Base-by-base conservation (phyloP, 92 coral and sea anemone species). In the Zoanthus sociatus region DNA sequence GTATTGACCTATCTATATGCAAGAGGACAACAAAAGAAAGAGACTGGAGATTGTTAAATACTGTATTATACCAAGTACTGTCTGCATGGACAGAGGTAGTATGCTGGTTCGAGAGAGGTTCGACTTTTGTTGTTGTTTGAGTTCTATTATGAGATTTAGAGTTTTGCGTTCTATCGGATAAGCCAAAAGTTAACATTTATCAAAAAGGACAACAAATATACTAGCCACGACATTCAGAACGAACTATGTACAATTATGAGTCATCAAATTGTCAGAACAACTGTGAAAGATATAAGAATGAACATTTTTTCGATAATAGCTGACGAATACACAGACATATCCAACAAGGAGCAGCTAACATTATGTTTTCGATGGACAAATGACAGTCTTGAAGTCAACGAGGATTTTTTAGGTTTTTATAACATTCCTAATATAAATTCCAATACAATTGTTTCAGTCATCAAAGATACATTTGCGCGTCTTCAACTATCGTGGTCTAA, bases 321-420 rank as follows among this genome's bases (percentile, higher is more conserved):
- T 77, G 92, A 92, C 73, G 95, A 92, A 78, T 92, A 89, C 56
- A 92, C 92, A 32, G 87, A 92, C 78, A 76, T 87, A 74, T 64
- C 78, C 75, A 89, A 92, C 84, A 83, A 87, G 33, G 92, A 92
- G 71, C 95, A 92, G 63, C 83, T 92, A 63, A 79, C 92, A 17
- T 70, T 87, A 20, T 89, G 92, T 83, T 61, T 92, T 46, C 71
- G 89, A 68, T 92, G 95, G 92, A 82, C 87, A 21, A 89, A 89
- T 72, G 83, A 82, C 45, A 37, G 66, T 48, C 60, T 91, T 46
- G 73, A 84, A 17, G 9, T 16, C 9, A 17, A 17, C 8, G 10
- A 63, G 10, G 30, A n/a, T 3, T n/a, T 63, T 63, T 63, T n/a
- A 63, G 69, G 71, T 87, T 89, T 84, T 76, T 83, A 53, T 73